Base-by-base conservation (phyloP, 2,888 invertebrate species). In the Zelleria hepariella region DNA sequence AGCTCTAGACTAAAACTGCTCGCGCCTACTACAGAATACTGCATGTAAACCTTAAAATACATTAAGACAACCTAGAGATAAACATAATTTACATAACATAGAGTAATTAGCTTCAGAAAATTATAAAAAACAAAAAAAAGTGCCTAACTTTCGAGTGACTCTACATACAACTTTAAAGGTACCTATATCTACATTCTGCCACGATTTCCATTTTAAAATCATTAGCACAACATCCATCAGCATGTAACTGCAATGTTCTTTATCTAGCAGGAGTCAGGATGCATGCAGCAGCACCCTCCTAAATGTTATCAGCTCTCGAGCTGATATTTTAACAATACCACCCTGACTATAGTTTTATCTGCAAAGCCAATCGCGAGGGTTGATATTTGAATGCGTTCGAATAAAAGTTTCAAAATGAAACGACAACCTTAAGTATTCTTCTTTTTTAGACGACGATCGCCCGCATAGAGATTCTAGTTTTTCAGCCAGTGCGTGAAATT, bases 271-370 rank as follows among this genome's bases (percentile, higher is more conserved):
- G n/a, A n/a, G n/a, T n/a, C n/a, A n/a, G n/a, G 15, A 70, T 73
- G 77, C 74, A 70, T 67, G 70, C 69, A 67, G 77, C 77, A 78
- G 73, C 80, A 80, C 86, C 86, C 84, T 79, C 71, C 75, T 15
- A 65, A 62, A 63, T 66, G 77, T 76, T 86, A 86, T 86, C 86
- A 23, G 70, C 67, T 77, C 81, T 75, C 82, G 83, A 80, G 69
- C 80, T 80, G 82, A 82, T 84, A 80, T 74, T 71, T 76, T 75
- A 81, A 86, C 85, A 85, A 84, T 80, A 76, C 74, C 74, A 74
- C 72, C 73, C 73, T 66, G 60, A 63, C 68, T 63, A 64, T 60
- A 23, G 64, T 62, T 64, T 80, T 86, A 86, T 87, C 86, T 74
- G 15, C 25, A 66, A 62, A 62, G 65, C 82, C 84, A 81, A 87